Base-by-base conservation (phyloP, 2,113 vertebrate species). In the Campylorhamphus procurvoides region DNA sequence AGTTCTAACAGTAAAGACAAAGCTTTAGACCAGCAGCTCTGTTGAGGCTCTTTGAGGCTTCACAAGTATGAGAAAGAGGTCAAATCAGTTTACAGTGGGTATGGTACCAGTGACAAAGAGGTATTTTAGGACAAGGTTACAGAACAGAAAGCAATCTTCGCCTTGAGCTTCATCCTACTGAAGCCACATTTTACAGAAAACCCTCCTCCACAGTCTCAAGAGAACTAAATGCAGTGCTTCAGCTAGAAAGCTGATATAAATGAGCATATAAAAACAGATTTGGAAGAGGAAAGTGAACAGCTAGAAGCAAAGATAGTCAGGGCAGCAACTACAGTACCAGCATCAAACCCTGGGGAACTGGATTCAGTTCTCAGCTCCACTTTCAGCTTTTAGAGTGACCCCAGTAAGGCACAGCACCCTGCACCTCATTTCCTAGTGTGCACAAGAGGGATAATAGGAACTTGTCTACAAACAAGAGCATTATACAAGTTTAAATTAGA, bases 91-190 rank as follows among this genome's bases (percentile, higher is more conserved):
- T 63, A 29, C 18, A 42, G 60, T 20, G 18, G 60, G 40, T 63
- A 29, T 42, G 39, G 60, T 18, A 63, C 60, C 60, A 40, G 39
- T 10, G 60, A 29, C 60, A 63, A 20, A 66, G 27, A 77, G 10
- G 8, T 29, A 69, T 92, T 87, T 93, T 63, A 68, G 85, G 68
- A 87, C 79, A 95, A 93, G 66, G 66, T 88, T 92, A 92, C 18
- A 53, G 59, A 92, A 94, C 3, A 86, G 35, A 75, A 77, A 80
- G 44, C 56, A 78, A 63, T 53, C 63, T 64, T 58, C 0, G 33
- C 75, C 63, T 94, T 66, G 29, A 91, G 59, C 71, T 88, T 78
- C 52, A 88, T 63, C 63, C 35, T 67, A 27, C 64, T 33, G 31
- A 84, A 87, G 40, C 13, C 46, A 28, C 40, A n/a, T 66, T 89